These are phyloP conservation scores for Leptonema lineaticorne DNA, from an alignment of 1,140 invertebrate species.

Conservation along the genomic window DNA sequence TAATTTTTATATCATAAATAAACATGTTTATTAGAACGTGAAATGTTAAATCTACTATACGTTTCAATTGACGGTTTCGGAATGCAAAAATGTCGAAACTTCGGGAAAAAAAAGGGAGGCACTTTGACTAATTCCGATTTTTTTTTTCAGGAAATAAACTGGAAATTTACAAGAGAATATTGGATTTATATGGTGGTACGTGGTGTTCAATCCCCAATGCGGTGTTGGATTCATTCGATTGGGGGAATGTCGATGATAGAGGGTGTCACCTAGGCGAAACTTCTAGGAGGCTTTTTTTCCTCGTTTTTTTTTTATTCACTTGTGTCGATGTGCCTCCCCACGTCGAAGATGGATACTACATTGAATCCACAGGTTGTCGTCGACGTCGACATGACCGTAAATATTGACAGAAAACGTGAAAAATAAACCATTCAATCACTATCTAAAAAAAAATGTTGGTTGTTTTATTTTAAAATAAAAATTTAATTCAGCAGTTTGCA, in stretches of 20 bases:
- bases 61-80: too few species aligned
- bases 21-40: too few species aligned
- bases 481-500: neutral
- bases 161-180: too few species aligned
- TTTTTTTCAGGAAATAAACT: too few species aligned
- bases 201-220: neutral
- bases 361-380: conserved; percentile 35
- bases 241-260: conserved; percentile 37
- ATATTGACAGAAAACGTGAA: neutral
- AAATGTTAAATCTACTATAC: too few species aligned
- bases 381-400: neutral
- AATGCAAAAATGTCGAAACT: too few species aligned
- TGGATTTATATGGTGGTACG: too few species aligned
- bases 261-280: conserved; percentile 32
- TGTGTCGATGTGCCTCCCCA: conserved; percentile 38
- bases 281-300: conserved; percentile 32
- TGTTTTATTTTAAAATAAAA: neutral
- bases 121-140: too few species aligned
- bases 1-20: too few species aligned
- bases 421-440: too few species aligned
- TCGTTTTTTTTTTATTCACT: conserved; percentile 39
- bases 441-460: neutral
- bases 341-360: conserved; percentile 39
- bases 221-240: conserved; percentile 30
- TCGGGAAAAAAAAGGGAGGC: too few species aligned